Conservation (phyloP, 2,113 vertebrate genomes). For the Circaetus gallicus region DNA sequence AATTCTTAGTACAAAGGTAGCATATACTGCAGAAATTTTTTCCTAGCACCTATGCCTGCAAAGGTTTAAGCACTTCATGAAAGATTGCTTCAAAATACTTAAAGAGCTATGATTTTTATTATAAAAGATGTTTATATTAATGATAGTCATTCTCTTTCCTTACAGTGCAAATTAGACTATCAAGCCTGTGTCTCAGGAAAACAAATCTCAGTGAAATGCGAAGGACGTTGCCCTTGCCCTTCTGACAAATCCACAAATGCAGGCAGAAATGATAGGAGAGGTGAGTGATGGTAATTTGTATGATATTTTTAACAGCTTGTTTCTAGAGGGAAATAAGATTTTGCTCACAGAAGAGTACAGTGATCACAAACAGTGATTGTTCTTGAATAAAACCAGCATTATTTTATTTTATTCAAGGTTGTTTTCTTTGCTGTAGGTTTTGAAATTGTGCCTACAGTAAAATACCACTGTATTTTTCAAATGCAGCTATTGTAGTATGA, state of each 20-base stretch:
- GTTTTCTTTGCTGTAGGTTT: neutral
- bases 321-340: neutral
- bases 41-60: neutral
- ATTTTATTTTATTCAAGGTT: neutral
- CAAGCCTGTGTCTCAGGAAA: constrained; percentile 92
- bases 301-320: neutral
- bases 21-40: neutral
- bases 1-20: neutral
- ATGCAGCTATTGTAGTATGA: neutral
- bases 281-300: constrained; percentile 66
- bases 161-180: constrained; percentile 95
- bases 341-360: neutral
- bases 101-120: neutral
- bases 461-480: neutral
- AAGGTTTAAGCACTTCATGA: neutral
- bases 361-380: neutral
- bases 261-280: constrained; percentile 80
- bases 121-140: neutral
- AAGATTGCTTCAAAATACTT: neutral
- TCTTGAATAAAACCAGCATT: neutral
- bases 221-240: constrained; percentile 89
- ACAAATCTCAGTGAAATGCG: constrained; percentile 87
- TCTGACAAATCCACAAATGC: constrained; percentile 69
- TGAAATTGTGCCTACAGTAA: neutral
- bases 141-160: constrained; percentile 6